These are phyloP conservation scores for Capreolus pygargus DNA, from an alignment of 2,113 vertebrate genomes.

Conservation along the genomic window DNA sequence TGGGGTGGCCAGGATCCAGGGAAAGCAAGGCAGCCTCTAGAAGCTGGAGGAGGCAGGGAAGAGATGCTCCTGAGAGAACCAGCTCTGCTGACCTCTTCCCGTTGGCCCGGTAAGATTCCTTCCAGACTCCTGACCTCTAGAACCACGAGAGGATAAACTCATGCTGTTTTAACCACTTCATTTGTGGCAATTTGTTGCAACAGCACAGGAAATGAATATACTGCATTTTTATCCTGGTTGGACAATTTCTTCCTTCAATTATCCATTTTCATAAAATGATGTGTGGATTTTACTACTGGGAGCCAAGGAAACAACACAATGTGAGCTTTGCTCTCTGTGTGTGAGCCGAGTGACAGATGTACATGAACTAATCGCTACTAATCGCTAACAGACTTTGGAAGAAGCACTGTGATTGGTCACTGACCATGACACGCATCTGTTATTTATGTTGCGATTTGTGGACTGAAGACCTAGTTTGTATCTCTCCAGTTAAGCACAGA, in stretches of 20 bases:
- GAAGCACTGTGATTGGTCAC: background rate
- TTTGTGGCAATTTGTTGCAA: background rate
- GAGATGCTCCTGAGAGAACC: background rate
- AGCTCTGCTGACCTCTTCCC: background rate
- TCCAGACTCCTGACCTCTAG: background rate
- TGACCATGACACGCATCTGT: accelerated
- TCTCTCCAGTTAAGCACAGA: background rate
- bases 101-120: background rate
- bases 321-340: background rate
- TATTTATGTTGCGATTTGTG: background rate
- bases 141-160: background rate
- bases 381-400: background rate
- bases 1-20: no score
- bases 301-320: background rate
- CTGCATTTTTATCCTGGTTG: background rate
- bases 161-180: background rate
- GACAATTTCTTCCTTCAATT: background rate
- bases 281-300: background rate
- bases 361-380: background rate
- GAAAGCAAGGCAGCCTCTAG: background rate
- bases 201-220: background rate
- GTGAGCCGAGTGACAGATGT: background rate
- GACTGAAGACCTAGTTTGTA: background rate
- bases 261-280: background rate
- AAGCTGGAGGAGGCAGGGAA: background rate